A percentile compares a stretch with the other conserved stretches of the same genome.
Evolutionary conservation across 2,888 invertebrate genomes (phyloP).

Genomic region (Sminthurinus aureus): DNA sequence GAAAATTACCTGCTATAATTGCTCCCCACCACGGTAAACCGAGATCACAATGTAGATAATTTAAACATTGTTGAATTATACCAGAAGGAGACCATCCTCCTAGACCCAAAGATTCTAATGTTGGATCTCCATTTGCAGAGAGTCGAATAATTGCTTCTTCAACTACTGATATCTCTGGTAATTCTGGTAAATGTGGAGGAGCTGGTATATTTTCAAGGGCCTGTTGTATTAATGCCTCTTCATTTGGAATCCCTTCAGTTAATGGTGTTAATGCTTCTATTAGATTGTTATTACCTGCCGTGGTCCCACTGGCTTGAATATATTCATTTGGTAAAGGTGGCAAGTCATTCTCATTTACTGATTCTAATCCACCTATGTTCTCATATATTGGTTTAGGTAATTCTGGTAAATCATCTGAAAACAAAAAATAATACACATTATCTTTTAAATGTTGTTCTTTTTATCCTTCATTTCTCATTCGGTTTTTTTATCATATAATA

Average conservation of each 20-base stretch:
- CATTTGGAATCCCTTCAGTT: background rate
- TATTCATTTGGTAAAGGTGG: background rate
- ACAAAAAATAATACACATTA: too few species aligned
- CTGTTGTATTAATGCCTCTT: background rate
- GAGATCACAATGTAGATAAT: conserved; percentile 78
- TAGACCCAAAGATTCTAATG: conserved; percentile 81
- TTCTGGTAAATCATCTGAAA: background rate
- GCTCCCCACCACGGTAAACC: conserved; percentile 95
- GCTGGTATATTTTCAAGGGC: background rate
- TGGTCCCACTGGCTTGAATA: background rate
- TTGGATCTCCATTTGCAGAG: conserved; percentile 72
- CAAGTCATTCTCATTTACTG: too few species aligned
- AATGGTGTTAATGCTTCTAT: background rate
- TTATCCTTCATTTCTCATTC: too few species aligned
- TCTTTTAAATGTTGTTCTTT: too few species aligned
- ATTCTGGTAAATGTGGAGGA: background rate
- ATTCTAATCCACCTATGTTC: too few species aligned
- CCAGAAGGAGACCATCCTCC: conserved; percentile 86
- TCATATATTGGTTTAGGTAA: too few species aligned
- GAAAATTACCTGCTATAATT: conserved; percentile 73
- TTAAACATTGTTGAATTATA: conserved; percentile 79
- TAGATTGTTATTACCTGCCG: too few species aligned
- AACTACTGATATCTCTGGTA: background rate
- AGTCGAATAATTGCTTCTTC: background rate
- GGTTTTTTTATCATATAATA: too few species aligned